Evolutionary conservation across 92 coral and sea anemone genomes (phyloP), one percentile per base, ranked within the genome.

Genomic region (Plumapathes pennacea): DNA sequence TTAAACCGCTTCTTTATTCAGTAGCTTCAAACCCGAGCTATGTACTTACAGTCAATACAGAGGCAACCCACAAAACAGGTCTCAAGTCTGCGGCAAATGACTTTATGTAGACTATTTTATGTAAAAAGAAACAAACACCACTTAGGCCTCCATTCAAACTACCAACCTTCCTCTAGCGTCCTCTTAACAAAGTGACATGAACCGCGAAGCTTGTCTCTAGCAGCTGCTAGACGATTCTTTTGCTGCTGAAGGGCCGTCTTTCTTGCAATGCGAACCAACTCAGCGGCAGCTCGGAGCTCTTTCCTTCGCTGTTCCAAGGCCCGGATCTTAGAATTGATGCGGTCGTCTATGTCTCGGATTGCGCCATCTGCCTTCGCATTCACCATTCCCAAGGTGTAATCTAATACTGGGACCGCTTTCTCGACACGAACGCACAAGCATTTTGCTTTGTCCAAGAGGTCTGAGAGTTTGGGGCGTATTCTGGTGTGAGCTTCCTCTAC

Each of bases 101-200:
- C n/a, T n/a, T n/a, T n/a, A n/a, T n/a, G n/a, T n/a, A n/a, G n/a
- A n/a, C n/a, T n/a, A n/a, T n/a, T n/a, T n/a, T n/a, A n/a, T n/a
- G n/a, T n/a, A n/a, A n/a, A n/a, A n/a, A n/a, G n/a, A n/a, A n/a
- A n/a, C n/a, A n/a, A n/a, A n/a, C n/a, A n/a, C n/a, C n/a, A n/a
- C n/a, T n/a, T n/a, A n/a, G n/a, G n/a, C n/a, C n/a, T n/a, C n/a
- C n/a, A n/a, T n/a, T n/a, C n/a, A n/a, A n/a, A n/a, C n/a, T 17
- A 50, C 13, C 21, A 63, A 80, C 87, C 87, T 66, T 81, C 82
- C 31, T 81, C 87, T 11, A 81, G 55, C 2, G 67, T 70, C 26
- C 76, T 74, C 55, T 75, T 81, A 12, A 69, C 82, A 57, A 74
- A 64, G 37, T 65, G 69, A 27, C 83, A 81, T 33, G 87, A 68